Percentiles rank a stretch among this genome's conserved stretches.
Evolutionary conservation across 2,797 vertebrate species (phyloP).

Genomic region (Euphonia xanthogaster): DNA sequence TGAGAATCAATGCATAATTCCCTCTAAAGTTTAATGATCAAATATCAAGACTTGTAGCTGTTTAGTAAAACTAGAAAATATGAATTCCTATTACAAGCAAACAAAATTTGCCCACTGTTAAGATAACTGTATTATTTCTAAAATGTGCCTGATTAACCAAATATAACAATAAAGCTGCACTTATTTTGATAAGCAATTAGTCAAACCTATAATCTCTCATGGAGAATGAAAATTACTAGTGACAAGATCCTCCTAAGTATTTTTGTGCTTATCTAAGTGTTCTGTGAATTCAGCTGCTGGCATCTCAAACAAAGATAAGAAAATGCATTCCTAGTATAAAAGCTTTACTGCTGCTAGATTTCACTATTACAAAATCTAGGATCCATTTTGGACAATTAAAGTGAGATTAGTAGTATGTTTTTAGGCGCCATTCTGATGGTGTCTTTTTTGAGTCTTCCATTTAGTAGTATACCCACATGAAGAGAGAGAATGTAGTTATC

Average conservation of each 20-base stretch:
- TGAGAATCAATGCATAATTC: conserved; percentile 2
- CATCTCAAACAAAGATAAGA: neutral
- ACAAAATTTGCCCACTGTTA: neutral
- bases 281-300: neutral
- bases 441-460: neutral
- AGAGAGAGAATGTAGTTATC: neutral
- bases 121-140: neutral
- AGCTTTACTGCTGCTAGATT: neutral
- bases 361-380: neutral
- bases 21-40: neutral
- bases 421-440: neutral
- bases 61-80: neutral
- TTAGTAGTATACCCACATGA: neutral
- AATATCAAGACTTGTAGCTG: neutral
- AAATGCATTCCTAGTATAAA: neutral
- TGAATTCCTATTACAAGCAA: neutral
- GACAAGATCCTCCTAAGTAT: neutral
- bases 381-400: neutral
- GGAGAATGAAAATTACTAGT: neutral
- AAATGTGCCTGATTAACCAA: neutral
- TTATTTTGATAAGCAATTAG: neutral
- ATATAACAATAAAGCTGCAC: neutral
- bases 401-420: neutral
- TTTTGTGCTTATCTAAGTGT: neutral
- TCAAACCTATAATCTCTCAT: neutral